A percentile compares a stretch with the other conserved stretches of the same genome.
Evolutionary conservation across 2,797 vertebrate genomes (phyloP).

Genomic region (Hapalemur alaotrensis): DNA sequence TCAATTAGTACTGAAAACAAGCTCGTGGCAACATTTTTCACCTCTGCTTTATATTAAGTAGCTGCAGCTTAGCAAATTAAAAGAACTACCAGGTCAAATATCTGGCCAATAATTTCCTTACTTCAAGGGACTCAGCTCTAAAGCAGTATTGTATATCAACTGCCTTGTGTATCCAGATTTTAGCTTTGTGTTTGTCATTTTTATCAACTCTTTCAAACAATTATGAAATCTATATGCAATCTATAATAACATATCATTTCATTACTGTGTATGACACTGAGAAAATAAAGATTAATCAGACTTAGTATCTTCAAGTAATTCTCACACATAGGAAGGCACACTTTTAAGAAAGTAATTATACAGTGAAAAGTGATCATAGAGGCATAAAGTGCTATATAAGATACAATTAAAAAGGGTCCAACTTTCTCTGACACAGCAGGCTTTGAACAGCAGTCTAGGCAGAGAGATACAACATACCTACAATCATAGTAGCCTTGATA

Average conservation of each 20-base stretch:
- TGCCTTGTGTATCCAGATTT: neutral
- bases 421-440: neutral
- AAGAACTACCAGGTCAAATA: neutral
- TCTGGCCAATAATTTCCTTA: neutral
- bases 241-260: neutral
- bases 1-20: neutral
- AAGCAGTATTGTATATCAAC: neutral
- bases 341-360: neutral
- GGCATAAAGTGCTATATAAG: neutral
- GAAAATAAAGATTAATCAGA: constrained; percentile 28
- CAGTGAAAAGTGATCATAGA: neutral
- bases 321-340: neutral
- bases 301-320: constrained; percentile 5
- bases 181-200: neutral
- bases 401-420: neutral
- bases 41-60: neutral
- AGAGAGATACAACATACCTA: neutral
- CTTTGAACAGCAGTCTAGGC: neutral
- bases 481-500: neutral
- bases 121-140: neutral
- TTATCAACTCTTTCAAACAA: neutral
- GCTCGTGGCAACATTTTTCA: neutral
- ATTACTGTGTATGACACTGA: neutral
- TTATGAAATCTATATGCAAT: neutral
- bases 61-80: neutral